Conservation (phyloP, 2,113 vertebrate species). For the Sebastes schlegelii region DNA sequence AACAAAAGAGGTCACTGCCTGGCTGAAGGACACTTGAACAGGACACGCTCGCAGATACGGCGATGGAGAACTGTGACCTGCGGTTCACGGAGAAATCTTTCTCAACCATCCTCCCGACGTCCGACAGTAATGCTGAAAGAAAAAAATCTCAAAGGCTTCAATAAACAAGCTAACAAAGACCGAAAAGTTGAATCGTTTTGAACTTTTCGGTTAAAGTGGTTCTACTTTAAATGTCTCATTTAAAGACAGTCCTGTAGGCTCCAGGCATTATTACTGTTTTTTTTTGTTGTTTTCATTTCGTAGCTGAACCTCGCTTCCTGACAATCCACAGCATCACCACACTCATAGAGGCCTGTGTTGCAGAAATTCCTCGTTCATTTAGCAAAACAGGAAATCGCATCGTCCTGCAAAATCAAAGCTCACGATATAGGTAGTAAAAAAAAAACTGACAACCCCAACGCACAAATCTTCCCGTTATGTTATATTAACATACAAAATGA, state of each 20-base stretch:
- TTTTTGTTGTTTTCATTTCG: neutral
- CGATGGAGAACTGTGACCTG: conserved; percentile 35
- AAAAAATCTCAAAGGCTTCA: conserved; percentile 10
- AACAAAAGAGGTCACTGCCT: conserved; percentile 18
- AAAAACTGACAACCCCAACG: conserved; percentile 7
- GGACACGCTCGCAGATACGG: conserved; percentile 6
- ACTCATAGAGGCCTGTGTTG: conserved; percentile 6
- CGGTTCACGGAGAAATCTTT: conserved; percentile 20
- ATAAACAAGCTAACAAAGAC: neutral
- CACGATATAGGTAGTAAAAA: conserved; percentile 14
- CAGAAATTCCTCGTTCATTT: neutral
- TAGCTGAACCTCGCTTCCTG: neutral
- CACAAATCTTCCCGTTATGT: neutral
- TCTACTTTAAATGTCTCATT: neutral
- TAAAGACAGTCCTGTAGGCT: neutral
- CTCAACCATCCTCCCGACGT: conserved; percentile 1
- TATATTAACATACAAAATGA: neutral
- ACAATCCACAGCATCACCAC: conserved; percentile 9
- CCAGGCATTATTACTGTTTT: neutral
- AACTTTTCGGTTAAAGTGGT: conserved; percentile 49
- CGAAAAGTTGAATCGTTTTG: conserved; percentile 8
- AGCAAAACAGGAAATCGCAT: conserved; percentile 29
- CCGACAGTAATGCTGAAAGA: conserved; percentile 1
- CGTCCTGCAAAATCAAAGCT: conserved; percentile 23
- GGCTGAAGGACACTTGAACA: conserved; percentile 66